Base-by-base conservation (phyloP, 2,888 invertebrate genomes). In the Bombylius discolor region DNA sequence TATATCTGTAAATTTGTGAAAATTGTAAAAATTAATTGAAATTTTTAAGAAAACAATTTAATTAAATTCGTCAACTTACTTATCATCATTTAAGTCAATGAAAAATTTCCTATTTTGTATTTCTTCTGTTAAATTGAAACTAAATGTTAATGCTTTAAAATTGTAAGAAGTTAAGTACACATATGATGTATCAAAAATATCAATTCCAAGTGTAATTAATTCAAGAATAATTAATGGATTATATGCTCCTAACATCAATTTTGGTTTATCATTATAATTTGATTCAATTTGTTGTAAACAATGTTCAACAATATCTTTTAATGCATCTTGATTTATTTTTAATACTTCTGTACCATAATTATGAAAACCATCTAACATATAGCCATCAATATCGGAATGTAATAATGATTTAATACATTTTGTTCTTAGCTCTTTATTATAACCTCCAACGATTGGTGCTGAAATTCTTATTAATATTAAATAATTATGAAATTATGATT, bases 181-280 rank as follows among this genome's bases (percentile, higher is more conserved):
- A 71, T 89, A 89, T 0, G 92, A 87, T 0, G 89, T 85, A 68
- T 96, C 95, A 71, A 96, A 92, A 13, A 94, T 69, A 72, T 96
- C 96, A 62, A 92, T 79, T 23, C 95, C 95, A 39, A 81, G 66
- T 61, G 82, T 77, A 42, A 94, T 80, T 0, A 93, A 80, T 58
- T 84, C 77, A 56, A 95, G 67, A 47, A 89, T 77, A 36, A 81
- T 76, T 5, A 81, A 73, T 5, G 94, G 92, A 66, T 81, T 82
- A 82, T 88, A 93, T 53, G 86, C 81, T 5, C 92, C 92, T 67
- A 87, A 83, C 60, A 90, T 77, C 46, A 88, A 75, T 59, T 82
- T 79, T 6, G 89, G 73, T 67, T 89, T 84, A 53, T 67, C 64
- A 5, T 46, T 57, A 14, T 5, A 14, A 14, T 6, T 6, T 11